Conservation (phyloP, 2,888 invertebrate species). For the Epicampocera succincta region DNA sequence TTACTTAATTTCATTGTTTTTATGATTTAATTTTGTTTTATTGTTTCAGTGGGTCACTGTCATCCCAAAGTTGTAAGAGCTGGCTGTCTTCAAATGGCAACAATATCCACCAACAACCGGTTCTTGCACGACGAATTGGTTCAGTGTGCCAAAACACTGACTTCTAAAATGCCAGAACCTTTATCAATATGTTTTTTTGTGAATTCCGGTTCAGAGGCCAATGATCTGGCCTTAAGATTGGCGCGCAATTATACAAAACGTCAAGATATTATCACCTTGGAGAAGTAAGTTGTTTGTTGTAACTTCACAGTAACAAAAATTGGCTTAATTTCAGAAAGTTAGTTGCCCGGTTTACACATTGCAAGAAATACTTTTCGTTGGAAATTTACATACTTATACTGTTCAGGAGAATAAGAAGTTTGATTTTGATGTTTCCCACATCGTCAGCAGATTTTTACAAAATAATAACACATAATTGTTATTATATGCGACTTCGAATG, state of each 20-base stretch:
- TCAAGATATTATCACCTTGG: slow-evolving; percentile 94
- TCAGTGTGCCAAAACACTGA: slow-evolving; percentile 92
- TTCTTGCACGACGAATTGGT: slow-evolving; percentile 98
- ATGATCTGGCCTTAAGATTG: slow-evolving; percentile 96
- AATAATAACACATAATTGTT: too few species aligned
- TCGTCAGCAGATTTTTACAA: too few species aligned
- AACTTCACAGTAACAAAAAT: too few species aligned
- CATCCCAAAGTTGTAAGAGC: slow-evolving; percentile 96
- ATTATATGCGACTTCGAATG: too few species aligned
- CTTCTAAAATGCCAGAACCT: slow-evolving; percentile 89
- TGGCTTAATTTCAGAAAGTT: too few species aligned
- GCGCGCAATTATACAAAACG: slow-evolving; percentile 94
- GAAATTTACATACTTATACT: too few species aligned
- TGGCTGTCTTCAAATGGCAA: slow-evolving; percentile 93
- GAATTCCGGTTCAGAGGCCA: slow-evolving; percentile 99
- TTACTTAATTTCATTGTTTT: background rate
- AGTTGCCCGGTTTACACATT: too few species aligned
- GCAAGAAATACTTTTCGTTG: too few species aligned
- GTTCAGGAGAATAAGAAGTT: too few species aligned
- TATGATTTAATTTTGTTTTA: slow-evolving; percentile 15
- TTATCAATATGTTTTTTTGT: slow-evolving; percentile 97
- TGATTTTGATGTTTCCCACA: too few species aligned
- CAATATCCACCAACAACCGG: slow-evolving; percentile 96
- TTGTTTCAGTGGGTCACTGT: slow-evolving; percentile 95
- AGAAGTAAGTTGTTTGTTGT: slow-evolving; percentile 90